Percentiles rank a stretch among this genome's conserved stretches.
phyloP scores from a whole-genome alignment of 2,888 invertebrate genomes.

The Amiota minor region DNA sequence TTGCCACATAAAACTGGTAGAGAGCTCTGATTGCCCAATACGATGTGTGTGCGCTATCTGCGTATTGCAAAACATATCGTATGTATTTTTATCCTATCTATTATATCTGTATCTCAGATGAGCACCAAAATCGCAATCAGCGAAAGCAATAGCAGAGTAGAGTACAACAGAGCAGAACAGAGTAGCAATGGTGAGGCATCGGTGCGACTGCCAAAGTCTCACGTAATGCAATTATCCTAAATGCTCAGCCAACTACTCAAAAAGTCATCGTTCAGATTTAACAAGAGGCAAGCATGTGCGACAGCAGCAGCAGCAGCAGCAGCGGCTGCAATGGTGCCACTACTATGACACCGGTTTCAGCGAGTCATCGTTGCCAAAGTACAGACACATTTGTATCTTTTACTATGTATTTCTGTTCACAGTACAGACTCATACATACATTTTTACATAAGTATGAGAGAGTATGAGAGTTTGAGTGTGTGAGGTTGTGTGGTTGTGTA shows the following conservation, averaged over 20 bases:
- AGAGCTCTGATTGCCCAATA: not conserved
- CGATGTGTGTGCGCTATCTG: constrained; percentile 54
- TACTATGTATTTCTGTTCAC: constrained; percentile 2
- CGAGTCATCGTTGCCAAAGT: not conserved
- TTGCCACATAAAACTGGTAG: constrained; percentile 6
- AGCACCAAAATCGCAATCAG: constrained; percentile 49
- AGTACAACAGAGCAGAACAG: constrained; percentile 17
- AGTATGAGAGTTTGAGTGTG: not conserved
- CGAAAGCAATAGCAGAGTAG: not conserved
- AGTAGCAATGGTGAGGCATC: constrained; percentile 2
- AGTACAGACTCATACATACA: not conserved
- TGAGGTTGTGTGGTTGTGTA: constrained; percentile 40
- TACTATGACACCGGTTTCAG: constrained; percentile 7
- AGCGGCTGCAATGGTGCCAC: constrained; percentile 26
- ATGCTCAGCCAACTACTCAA: constrained; percentile 69
- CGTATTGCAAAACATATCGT: constrained; percentile 2
- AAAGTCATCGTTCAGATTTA: constrained; percentile 70
- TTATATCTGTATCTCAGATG: constrained; percentile 24
- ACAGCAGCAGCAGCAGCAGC: constrained; percentile 12
- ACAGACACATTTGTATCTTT: constrained; percentile 19
- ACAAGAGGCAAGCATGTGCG: constrained; percentile 56
- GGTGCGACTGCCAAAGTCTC: constrained; percentile 42
- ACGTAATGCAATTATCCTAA: constrained; percentile 68
- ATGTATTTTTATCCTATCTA: constrained; percentile 38
- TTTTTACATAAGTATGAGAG: constrained; percentile 3